These are phyloP conservation scores for Indicator maculatus DNA, from an alignment of 2,113 vertebrate genomes.

Conservation along the genomic window DNA sequence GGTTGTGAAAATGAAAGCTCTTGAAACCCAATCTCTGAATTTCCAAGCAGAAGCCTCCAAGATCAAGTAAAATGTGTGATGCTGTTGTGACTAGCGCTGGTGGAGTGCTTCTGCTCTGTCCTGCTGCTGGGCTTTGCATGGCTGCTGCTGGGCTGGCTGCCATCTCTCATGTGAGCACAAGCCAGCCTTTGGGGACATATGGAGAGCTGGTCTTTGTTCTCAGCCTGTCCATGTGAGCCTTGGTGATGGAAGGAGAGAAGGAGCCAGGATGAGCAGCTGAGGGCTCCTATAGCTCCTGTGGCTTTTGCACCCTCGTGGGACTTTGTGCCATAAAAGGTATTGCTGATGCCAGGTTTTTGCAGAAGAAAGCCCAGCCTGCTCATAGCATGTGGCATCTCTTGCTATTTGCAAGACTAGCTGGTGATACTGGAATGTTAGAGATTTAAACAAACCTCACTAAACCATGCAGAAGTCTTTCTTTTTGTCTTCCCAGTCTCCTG, in stretches of 20 bases:
- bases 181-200: neutral
- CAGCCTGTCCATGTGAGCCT: fast-evolving
- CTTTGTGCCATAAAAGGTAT: neutral
- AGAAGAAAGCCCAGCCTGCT: neutral
- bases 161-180: neutral
- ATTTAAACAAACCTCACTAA: neutral
- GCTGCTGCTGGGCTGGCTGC: neutral
- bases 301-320: neutral
- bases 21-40: neutral
- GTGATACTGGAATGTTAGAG: neutral
- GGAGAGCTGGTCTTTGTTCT: neutral
- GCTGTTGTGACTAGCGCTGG: neutral
- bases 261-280: neutral
- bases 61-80: fast-evolving
- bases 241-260: neutral
- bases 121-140: neutral
- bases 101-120: neutral
- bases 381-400: fast-evolving
- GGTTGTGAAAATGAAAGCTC: neutral
- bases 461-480: neutral
- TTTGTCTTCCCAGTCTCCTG: neutral
- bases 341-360: neutral
- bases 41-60: neutral
- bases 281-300: neutral
- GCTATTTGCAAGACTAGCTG: neutral